phyloP scores from a whole-genome alignment of 2,888 invertebrate genomes.

The Tiliacea citrago region DNA sequence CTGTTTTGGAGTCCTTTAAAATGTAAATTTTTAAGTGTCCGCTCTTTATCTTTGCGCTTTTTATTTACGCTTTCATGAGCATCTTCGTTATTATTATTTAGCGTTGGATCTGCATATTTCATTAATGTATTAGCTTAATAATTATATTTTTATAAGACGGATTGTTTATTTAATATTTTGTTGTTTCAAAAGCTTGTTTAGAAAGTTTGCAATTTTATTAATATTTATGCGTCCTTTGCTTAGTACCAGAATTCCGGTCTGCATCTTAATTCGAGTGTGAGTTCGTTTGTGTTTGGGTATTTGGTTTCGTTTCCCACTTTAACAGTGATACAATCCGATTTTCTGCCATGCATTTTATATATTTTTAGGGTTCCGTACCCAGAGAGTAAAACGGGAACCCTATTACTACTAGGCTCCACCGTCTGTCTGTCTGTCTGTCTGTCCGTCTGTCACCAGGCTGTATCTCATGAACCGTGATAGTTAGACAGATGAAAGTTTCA shows the following conservation, averaged over 20 bases:
- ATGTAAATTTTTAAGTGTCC: conserved; percentile 79
- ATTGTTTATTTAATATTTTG: conserved; percentile 15
- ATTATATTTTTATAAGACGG: conserved; percentile 35
- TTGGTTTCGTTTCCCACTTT: background rate
- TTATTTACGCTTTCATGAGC: conserved; percentile 68
- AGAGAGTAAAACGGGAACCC: too few relatives aligned
- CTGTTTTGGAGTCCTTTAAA: conserved; percentile 79
- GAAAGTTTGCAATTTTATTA: background rate
- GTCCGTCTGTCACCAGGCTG: too few relatives aligned
- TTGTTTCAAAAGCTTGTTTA: background rate
- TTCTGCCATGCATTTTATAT: background rate
- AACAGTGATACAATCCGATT: background rate
- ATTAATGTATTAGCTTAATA: conserved; percentile 40
- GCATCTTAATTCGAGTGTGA: background rate
- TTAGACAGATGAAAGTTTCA: too few relatives aligned
- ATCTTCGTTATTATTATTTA: conserved; percentile 68
- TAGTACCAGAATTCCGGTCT: background rate
- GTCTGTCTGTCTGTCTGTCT: too few relatives aligned
- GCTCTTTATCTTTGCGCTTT: conserved; percentile 70
- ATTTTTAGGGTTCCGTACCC: too few relatives aligned
- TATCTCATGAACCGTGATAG: too few relatives aligned
- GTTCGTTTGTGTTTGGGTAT: background rate
- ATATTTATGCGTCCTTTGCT: background rate
- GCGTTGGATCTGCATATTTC: conserved; percentile 48
- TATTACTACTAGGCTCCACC: too few relatives aligned